phyloP scores from a whole-genome alignment of 1,140 invertebrate species.

The Panagrolaimus sp. region DNA sequence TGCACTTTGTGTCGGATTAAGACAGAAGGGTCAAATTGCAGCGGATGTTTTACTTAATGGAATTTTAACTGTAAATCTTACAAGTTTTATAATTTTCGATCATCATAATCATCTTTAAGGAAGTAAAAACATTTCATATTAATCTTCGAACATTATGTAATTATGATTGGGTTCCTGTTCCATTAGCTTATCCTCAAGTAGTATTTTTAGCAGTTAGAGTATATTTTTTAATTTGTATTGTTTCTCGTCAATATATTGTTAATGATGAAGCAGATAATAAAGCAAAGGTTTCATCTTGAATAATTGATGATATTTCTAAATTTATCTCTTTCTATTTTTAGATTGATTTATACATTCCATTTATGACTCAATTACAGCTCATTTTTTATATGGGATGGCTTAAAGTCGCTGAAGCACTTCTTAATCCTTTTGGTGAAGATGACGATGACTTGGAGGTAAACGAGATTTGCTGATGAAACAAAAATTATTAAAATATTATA shows the following conservation, averaged over 20 bases:
- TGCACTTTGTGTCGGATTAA: constrained; percentile 23
- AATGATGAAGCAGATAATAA: constrained; percentile 16
- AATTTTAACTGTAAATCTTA: constrained; percentile 10
- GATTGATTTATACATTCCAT: constrained; percentile 40
- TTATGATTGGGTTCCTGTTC: constrained; percentile 14
- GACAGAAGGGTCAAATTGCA: constrained; percentile 21
- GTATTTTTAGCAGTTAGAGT: constrained; percentile 44
- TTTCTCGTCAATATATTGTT: constrained; percentile 37
- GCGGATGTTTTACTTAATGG: constrained; percentile 30
- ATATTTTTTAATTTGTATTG: constrained; percentile 42
- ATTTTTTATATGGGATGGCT: constrained; percentile 44
- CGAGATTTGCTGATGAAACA: too few relatives aligned
- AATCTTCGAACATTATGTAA: constrained; percentile 21
- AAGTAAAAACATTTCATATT: constrained; percentile 19
- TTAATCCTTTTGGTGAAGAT: constrained; percentile 31
- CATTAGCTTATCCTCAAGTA: constrained; percentile 36
- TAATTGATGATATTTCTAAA: not conserved
- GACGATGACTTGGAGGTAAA: constrained; percentile 23
- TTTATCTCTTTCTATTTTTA: constrained; percentile 17
- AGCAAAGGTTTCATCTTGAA: not conserved
- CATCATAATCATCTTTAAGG: too few relatives aligned
- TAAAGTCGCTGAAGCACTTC: constrained; percentile 33
- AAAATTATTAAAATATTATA: constrained; percentile 3
- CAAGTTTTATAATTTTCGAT: too few relatives aligned
- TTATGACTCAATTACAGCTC: constrained; percentile 45